Conservation (phyloP, 30 jellyfish, hydroid and myxozoan species). For the Euphysa ruthae region DNA sequence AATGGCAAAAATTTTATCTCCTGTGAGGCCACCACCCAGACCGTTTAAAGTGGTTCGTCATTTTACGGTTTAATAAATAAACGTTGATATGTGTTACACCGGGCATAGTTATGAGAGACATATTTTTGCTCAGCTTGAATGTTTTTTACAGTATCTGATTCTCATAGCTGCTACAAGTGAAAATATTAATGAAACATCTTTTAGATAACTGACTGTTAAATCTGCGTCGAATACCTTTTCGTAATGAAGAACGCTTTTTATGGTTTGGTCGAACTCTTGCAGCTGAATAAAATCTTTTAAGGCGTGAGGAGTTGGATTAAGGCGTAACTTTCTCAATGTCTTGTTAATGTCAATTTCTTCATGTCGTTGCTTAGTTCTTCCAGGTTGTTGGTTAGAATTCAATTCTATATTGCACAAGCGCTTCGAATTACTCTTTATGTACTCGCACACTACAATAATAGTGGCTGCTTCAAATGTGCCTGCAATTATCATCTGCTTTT, state of each 20-base stretch:
- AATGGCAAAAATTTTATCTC: not conserved
- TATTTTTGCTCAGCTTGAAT: constrained; percentile 5
- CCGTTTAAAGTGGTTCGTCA: too few relatives aligned
- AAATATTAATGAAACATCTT: not conserved
- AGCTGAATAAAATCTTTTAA: not conserved
- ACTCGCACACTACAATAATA: constrained; percentile 1
- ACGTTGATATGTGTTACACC: not conserved
- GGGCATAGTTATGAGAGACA: not conserved
- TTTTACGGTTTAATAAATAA: too few relatives aligned
- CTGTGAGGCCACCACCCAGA: not conserved
- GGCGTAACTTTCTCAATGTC: not conserved
- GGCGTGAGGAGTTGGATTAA: not conserved
- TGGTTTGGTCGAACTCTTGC: not conserved
- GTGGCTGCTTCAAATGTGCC: too few relatives aligned
- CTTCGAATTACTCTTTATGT: not conserved
- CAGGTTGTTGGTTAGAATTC: not conserved
- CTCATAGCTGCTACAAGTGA: constrained; percentile 4
- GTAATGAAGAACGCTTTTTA: not conserved
- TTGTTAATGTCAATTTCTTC: too few relatives aligned
- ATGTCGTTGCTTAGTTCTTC: not conserved
- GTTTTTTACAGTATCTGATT: not conserved
- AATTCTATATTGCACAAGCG: constrained; percentile 3
- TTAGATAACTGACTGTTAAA: not conserved
- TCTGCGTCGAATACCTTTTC: not conserved
- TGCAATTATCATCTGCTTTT: too few relatives aligned